Conservation (phyloP, 2,888 invertebrate species). For the Lasioglossum lativentre region DNA sequence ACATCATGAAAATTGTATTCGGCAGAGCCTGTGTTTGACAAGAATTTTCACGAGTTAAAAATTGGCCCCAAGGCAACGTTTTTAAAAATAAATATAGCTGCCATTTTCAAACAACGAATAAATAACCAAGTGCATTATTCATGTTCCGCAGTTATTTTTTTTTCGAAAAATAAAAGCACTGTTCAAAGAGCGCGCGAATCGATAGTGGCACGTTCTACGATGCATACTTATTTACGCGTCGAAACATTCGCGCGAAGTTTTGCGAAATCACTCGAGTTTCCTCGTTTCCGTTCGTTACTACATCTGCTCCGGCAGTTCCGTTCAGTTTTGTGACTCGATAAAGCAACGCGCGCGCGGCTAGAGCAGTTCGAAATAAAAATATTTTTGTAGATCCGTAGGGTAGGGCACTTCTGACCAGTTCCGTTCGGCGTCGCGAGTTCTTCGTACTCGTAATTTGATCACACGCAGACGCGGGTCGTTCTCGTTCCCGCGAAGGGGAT, state of each 20-base stretch:
- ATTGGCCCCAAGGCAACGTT: neutral
- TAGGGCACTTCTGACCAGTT: neutral
- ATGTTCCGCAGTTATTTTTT: neutral
- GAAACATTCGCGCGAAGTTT: neutral
- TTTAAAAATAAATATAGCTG: neutral
- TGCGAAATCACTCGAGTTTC: too few relatives aligned
- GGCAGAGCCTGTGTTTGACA: neutral
- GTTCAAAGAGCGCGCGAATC: neutral
- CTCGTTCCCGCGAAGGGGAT: neutral
- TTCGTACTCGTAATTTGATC: neutral
- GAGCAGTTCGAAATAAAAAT: neutral
- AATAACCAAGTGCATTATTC: neutral
- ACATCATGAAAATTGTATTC: neutral
- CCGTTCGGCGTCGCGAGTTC: neutral
- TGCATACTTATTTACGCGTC: neutral
- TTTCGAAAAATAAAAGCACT: neutral
- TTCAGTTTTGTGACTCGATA: neutral
- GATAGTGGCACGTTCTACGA: too few relatives aligned
- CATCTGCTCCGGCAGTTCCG: neutral
- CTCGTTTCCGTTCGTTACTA: neutral
- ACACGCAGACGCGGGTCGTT: neutral
- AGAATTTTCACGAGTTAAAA: neutral
- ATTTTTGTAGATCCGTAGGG: neutral
- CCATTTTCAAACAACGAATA: neutral
- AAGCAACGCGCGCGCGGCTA: neutral